A percentile compares a stretch with the other conserved stretches of the same genome.
Evolutionary conservation across 2,888 invertebrate genomes (phyloP).

Genomic region (Halictus quadricinctus): DNA sequence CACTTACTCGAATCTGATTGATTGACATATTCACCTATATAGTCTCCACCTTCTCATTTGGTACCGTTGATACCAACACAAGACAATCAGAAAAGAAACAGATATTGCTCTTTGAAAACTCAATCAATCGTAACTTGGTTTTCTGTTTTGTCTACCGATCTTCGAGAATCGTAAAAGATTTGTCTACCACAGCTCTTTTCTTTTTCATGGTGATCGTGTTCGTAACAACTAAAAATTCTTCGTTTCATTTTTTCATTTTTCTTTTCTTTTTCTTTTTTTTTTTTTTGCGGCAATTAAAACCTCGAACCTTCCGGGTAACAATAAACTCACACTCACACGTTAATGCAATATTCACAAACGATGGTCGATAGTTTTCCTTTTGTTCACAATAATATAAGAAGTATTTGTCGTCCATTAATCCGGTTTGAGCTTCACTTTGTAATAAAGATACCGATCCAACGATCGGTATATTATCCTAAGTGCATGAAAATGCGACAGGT

Average conservation of each 20-base stretch:
- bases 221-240: constrained; percentile 38
- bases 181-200: constrained; percentile 10
- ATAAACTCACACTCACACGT: constrained; percentile 59
- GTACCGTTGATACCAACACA: constrained; percentile 42
- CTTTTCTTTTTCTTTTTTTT: not conserved
- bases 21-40: constrained; percentile 58
- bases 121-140: constrained; percentile 28
- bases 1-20: constrained; percentile 50
- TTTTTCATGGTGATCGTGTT: constrained; percentile 13
- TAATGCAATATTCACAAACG: constrained; percentile 63
- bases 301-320: constrained; percentile 55
- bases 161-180: constrained; percentile 21
- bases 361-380: constrained; percentile 35
- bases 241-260: not conserved
- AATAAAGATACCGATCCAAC: constrained; percentile 52
- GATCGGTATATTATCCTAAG: constrained; percentile 53
- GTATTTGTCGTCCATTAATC: constrained; percentile 39
- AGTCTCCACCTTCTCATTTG: constrained; percentile 28
- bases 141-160: constrained; percentile 16
- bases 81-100: constrained; percentile 39
- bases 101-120: constrained; percentile 32
- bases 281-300: constrained; percentile 48
- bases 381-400: constrained; percentile 59
- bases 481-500: constrained; percentile 38
- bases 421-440: constrained; percentile 63